These are phyloP conservation scores for Cathartes aura DNA, from an alignment of 2,113 vertebrate genomes.

Conservation along the genomic window DNA sequence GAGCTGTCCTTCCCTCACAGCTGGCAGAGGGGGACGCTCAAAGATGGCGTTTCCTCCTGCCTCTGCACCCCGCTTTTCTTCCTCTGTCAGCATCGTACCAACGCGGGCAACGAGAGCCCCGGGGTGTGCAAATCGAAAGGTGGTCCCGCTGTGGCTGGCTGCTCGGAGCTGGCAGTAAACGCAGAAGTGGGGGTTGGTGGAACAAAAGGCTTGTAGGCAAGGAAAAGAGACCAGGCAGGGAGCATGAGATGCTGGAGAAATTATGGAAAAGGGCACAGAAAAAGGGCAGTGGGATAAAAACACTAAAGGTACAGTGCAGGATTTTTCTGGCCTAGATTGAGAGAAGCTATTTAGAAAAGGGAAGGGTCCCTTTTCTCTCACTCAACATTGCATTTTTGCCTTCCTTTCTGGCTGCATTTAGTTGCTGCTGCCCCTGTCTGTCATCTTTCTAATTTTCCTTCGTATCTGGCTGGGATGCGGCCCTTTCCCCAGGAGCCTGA, in stretches of 20 bases:
- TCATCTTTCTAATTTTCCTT: background rate
- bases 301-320: background rate
- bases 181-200: background rate
- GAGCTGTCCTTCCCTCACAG: background rate
- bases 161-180: background rate
- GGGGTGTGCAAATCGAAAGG: background rate
- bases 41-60: background rate
- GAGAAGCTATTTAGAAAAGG: background rate
- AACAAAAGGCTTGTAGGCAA: background rate
- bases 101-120: background rate
- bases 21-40: fast-evolving
- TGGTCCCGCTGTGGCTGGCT: fast-evolving
- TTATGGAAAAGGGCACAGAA: background rate
- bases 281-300: background rate
- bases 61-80: background rate
- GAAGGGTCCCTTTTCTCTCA: background rate
- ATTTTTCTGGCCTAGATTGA: background rate
- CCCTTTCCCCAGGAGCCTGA: background rate
- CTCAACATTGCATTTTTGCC: background rate
- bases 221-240: background rate
- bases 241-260: background rate
- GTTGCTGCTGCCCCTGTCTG: background rate
- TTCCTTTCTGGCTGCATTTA: background rate
- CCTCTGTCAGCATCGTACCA: fast-evolving
- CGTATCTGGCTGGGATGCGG: background rate